These are phyloP conservation scores for Spinibarbus caldwelli DNA, from an alignment of 2,797 vertebrate genomes.

Conservation along the genomic window DNA sequence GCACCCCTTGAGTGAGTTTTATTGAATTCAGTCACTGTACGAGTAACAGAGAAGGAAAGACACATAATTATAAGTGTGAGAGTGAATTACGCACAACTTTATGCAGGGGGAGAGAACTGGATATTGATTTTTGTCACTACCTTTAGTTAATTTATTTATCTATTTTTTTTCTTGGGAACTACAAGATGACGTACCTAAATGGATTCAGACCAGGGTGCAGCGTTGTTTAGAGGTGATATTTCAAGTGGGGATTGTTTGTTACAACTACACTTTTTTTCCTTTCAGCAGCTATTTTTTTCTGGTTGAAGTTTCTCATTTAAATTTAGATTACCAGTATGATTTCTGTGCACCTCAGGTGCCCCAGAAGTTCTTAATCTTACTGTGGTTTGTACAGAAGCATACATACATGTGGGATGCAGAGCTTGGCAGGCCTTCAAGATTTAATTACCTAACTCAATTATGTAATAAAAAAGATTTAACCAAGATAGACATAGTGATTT, in stretches of 20 bases:
- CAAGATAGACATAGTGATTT: constrained; percentile 31
- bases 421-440: constrained; percentile 39
- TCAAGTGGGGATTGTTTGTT: too few species aligned
- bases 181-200: neutral
- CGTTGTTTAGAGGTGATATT: neutral
- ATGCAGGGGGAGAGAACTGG: constrained; percentile 19
- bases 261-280: too few species aligned
- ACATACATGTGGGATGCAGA: constrained; percentile 31
- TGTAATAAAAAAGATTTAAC: constrained; percentile 32
- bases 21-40: constrained; percentile 33
- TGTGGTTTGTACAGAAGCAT: neutral
- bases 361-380: neutral
- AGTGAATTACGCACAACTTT: constrained; percentile 48
- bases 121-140: constrained; percentile 48
- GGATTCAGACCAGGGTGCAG: constrained; percentile 6
- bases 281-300: constrained; percentile 1
- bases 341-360: neutral
- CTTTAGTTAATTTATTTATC: constrained; percentile 47
- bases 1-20: constrained; percentile 41
- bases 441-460: constrained; percentile 45
- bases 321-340: constrained; percentile 6
- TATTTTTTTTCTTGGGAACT: neutral
- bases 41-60: constrained; percentile 20
- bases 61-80: constrained; percentile 34
- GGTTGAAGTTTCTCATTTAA: constrained; percentile 15